Evolutionary conservation across 1,140 invertebrate species (phyloP).

Genomic region (Hermetia illucens): DNA sequence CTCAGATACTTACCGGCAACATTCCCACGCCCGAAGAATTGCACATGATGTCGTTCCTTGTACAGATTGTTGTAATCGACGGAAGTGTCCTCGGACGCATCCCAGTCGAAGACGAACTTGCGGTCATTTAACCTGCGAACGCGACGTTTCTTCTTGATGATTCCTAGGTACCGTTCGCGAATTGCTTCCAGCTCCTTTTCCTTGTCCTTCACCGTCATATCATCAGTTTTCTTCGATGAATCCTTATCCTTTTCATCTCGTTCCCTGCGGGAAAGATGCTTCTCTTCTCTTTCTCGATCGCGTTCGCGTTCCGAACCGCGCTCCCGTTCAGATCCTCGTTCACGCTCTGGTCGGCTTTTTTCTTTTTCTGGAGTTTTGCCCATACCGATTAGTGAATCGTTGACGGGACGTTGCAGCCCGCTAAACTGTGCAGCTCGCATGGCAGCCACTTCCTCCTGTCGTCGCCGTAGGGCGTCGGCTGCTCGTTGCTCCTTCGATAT

Average conservation of each 20-base stretch:
- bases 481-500: conserved; percentile 90
- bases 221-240: conserved; percentile 35
- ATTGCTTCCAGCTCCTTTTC: conserved; percentile 86
- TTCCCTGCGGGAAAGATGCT: conserved; percentile 8
- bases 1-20: conserved; percentile 56
- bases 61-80: conserved; percentile 96
- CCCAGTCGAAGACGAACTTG: conserved; percentile 99
- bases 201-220: conserved; percentile 66
- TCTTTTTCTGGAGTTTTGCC: conserved; percentile 23
- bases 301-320: conserved; percentile 25
- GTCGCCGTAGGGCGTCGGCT: conserved; percentile 70
- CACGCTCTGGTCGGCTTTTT: conserved; percentile 9
- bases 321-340: conserved; percentile 13
- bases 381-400: too few species aligned
- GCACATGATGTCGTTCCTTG: conserved; percentile 88
- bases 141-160: conserved; percentile 85
- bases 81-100: conserved; percentile 95
- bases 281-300: conserved; percentile 22
- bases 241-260: conserved; percentile 23
- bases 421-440: conserved; percentile 29
- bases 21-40: conserved; percentile 96
- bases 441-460: conserved; percentile 74
- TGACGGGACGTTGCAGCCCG: background rate
- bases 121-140: conserved; percentile 89
- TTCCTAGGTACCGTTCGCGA: conserved; percentile 87